Conservation (phyloP, 2,797 vertebrate genomes). For the Ciconia nigra region DNA sequence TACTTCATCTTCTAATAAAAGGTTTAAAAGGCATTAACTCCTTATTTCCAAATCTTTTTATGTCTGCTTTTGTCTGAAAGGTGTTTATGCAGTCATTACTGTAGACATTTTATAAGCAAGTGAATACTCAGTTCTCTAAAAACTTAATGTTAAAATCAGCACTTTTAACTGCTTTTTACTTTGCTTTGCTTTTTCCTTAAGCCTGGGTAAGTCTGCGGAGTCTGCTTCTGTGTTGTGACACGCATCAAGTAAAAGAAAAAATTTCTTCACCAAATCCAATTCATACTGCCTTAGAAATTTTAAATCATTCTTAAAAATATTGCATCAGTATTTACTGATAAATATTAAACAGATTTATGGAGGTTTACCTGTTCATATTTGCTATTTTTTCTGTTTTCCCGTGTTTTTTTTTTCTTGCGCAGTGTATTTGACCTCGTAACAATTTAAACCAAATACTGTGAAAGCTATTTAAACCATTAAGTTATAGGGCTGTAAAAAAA, state of each 20-base stretch:
- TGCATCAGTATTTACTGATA: neutral
- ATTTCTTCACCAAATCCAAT: neutral
- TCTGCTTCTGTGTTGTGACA: neutral
- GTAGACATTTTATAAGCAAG: neutral
- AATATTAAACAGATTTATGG: neutral
- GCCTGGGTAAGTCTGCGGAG: fast-evolving
- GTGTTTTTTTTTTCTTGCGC: no score
- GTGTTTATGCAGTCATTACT: neutral
- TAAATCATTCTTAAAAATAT: neutral
- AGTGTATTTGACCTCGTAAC: neutral
- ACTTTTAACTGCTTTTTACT: neutral
- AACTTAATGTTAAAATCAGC: neutral
- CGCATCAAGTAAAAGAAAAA: neutral
- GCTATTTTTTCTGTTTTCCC: neutral
- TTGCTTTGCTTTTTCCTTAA: neutral
- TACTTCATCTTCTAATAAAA: neutral
- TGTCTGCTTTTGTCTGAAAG: neutral
- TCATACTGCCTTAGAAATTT: neutral
- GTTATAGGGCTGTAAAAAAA: neutral
- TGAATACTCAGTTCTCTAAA: neutral
- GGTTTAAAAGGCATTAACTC: neutral
- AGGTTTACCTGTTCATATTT: neutral
- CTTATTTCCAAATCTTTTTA: neutral
- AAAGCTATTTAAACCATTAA: neutral
- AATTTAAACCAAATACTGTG: neutral